phyloP scores from a whole-genome alignment of 2,113 vertebrate species.

The Dromiciops gliroides region DNA sequence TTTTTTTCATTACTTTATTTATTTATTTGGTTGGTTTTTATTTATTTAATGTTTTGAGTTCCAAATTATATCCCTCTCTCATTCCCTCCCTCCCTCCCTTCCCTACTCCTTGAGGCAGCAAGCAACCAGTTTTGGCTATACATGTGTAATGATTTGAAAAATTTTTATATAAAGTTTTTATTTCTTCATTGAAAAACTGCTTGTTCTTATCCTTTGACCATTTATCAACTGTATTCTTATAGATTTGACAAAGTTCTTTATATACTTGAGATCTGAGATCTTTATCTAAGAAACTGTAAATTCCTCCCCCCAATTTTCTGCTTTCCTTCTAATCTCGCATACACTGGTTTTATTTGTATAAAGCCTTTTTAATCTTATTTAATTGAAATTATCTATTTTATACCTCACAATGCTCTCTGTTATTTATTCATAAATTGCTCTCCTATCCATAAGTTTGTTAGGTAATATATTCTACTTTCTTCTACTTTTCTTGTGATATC shows the following conservation, averaged over 20 bases:
- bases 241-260: neutral
- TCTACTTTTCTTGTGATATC: neutral
- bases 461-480: too few species aligned
- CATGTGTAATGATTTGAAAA: too few species aligned
- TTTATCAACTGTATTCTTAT: neutral
- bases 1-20: too few species aligned
- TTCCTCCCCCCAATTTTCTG: neutral
- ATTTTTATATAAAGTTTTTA: neutral
- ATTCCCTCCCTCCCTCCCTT: too few species aligned
- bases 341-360: neutral
- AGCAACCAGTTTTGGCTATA: too few species aligned
- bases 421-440: neutral
- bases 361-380: neutral
- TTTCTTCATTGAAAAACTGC: neutral
- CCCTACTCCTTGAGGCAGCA: too few species aligned
- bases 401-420: neutral
- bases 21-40: too few species aligned
- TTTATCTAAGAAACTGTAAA: neutral
- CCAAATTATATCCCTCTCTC: too few species aligned
- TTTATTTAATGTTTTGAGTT: too few species aligned
- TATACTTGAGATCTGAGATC: neutral
- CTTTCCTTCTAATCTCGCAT: neutral
- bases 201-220: neutral
- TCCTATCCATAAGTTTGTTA: neutral
- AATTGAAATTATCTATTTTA: neutral